phyloP scores from a whole-genome alignment of 1,140 invertebrate genomes.

The Acromyrmex heyeri region DNA sequence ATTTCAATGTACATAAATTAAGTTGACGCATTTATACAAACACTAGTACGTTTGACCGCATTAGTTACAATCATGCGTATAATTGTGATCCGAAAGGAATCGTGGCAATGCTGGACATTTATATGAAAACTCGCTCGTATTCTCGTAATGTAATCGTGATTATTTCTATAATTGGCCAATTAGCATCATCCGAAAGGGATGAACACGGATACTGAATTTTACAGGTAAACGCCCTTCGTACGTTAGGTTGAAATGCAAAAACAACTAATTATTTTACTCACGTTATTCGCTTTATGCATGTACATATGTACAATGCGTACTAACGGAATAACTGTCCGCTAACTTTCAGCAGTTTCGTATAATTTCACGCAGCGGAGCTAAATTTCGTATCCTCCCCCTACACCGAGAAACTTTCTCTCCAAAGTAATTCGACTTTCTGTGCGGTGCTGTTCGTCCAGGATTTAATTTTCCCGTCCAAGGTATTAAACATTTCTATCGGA shows the following conservation, averaged over 20 bases:
- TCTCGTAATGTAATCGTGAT: conserved; percentile 16
- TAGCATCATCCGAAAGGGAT: background rate
- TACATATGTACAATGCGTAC: conserved; percentile 2
- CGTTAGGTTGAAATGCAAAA: conserved; percentile 22
- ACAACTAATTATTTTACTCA: conserved; percentile 49
- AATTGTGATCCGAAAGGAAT: conserved; percentile 17
- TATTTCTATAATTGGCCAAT: conserved; percentile 68
- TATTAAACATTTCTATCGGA: conserved; percentile 59
- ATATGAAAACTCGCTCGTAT: background rate
- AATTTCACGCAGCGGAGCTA: conserved; percentile 46
- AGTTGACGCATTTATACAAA: background rate
- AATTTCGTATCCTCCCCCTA: conserved; percentile 27
- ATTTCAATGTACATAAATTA: conserved; percentile 59
- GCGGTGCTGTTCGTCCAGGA: conserved; percentile 22
- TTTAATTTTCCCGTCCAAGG: conserved; percentile 47
- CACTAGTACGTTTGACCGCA: conserved; percentile 43
- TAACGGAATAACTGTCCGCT: conserved; percentile 17
- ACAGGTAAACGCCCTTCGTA: conserved; percentile 13
- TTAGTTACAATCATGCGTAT: conserved; percentile 49
- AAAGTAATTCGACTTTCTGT: conserved; percentile 62
- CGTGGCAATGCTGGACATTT: background rate
- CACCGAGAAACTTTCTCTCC: conserved; percentile 30
- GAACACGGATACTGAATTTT: conserved; percentile 51
- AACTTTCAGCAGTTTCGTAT: conserved; percentile 55
- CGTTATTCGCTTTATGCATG: conserved; percentile 27